Conservation (phyloP, 1,140 invertebrate genomes). For the Drosophila punjabiensis region DNA sequence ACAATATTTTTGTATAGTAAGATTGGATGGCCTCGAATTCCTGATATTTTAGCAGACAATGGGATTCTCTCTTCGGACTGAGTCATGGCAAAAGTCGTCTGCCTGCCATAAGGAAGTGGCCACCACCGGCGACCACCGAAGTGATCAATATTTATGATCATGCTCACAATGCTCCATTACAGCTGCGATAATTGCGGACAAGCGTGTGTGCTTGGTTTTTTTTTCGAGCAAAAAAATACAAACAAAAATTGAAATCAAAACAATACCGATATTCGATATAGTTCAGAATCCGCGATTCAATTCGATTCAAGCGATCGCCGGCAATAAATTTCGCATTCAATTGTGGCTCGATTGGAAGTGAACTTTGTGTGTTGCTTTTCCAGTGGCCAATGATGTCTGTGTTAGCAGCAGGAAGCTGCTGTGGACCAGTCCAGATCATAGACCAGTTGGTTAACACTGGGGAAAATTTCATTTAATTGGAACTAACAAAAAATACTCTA, state of each 20-base stretch:
- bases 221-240: conserved; percentile 2
- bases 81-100: conserved; percentile 34
- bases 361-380: conserved; percentile 54
- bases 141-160: conserved; percentile 64
- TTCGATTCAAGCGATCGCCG: conserved; percentile 46
- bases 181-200: conserved; percentile 57
- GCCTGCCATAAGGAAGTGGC: conserved; percentile 60
- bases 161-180: conserved; percentile 69
- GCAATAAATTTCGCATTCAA: conserved; percentile 80
- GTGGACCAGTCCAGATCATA: conserved; percentile 23
- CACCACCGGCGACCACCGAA: conserved; percentile 1
- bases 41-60: conserved; percentile 23
- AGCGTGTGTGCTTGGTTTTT: conserved; percentile 41
- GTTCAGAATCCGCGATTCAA: conserved; percentile 45
- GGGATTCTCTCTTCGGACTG: conserved; percentile 34
- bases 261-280: conserved; percentile 61
- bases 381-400: conserved; percentile 70
- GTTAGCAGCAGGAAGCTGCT: conserved; percentile 78
- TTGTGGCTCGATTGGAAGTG: conserved; percentile 57
- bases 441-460: conserved; percentile 46
- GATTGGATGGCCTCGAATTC: conserved; percentile 6
- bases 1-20: neutral
- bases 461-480: neutral
- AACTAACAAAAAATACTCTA: neutral
- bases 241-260: conserved; percentile 43